A percentile compares a stretch with the other conserved stretches of the same genome.
Conservation (phyloP, 2,888 invertebrate genomes). For the Megalurothrips usitatus region DNA sequence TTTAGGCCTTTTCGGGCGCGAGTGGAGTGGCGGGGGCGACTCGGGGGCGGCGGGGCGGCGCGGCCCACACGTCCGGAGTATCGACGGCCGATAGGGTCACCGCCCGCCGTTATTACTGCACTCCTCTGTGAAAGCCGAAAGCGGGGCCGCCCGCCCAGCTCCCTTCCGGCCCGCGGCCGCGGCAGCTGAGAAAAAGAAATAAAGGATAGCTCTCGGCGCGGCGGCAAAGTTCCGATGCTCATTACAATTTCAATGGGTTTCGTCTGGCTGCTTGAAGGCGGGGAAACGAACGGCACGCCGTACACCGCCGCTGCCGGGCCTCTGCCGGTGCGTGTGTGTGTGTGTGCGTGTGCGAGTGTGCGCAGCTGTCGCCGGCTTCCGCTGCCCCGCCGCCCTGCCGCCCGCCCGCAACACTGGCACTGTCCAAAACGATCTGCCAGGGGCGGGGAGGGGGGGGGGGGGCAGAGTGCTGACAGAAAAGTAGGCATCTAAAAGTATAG, state of each 20-base stretch:
- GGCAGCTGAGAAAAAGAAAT: not conserved
- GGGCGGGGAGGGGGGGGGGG: not conserved
- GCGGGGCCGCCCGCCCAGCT: no score
- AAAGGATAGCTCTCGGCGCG: not conserved
- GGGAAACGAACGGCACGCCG: not conserved
- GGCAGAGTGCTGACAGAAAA: not conserved
- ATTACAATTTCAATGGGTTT: conserved; percentile 14
- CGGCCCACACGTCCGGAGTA: not conserved
- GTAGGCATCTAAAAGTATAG: not conserved
- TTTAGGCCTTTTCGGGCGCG: not conserved
- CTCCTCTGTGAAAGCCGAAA: no score
- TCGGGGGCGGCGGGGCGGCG: not conserved
- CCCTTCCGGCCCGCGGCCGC: no score
- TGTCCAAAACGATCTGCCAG: no score
- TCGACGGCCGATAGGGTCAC: no score
- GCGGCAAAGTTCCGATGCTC: not conserved
- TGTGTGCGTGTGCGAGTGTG: not conserved
- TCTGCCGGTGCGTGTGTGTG: not conserved
- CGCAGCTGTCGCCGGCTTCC: conserved; percentile 12
- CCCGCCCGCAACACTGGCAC: not conserved
- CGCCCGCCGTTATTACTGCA: no score
- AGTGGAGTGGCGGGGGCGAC: not conserved
- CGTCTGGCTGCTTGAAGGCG: not conserved
- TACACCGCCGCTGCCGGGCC: not conserved
- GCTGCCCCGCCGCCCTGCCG: not conserved